Evolutionary conservation across 2,797 vertebrate genomes (phyloP).

Genomic region (Clarias fuscus): DNA sequence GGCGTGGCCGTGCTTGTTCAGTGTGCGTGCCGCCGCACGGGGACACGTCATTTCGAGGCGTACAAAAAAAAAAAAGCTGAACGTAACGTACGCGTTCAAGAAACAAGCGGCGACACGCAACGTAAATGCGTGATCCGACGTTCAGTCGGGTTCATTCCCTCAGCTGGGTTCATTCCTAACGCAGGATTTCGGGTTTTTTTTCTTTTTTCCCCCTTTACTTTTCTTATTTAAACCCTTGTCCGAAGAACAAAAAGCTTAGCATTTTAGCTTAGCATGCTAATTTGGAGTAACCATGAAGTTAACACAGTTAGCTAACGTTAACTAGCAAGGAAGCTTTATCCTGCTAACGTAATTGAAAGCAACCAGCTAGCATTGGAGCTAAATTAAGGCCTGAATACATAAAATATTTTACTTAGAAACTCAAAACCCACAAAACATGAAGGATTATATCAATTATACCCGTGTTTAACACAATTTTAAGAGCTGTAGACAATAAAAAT

Average conservation of each 20-base stretch:
- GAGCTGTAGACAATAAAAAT: neutral
- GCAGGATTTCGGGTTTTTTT: neutral
- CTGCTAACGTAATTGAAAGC: neutral
- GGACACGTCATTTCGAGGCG: slow-evolving; percentile 75
- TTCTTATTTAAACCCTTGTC: neutral
- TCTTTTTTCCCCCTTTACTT: neutral
- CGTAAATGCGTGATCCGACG: slow-evolving; percentile 23
- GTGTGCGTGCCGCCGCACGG: slow-evolving; percentile 81
- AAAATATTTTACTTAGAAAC: neutral
- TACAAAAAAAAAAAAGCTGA: slow-evolving; percentile 29
- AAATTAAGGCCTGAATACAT: neutral
- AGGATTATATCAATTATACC: neutral
- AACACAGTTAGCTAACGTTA: neutral
- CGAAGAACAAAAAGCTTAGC: neutral
- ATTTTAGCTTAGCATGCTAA: slow-evolving; percentile 43
- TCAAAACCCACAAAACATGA: too few species aligned
- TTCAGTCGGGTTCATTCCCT: neutral
- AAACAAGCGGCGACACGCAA: slow-evolving; percentile 33
- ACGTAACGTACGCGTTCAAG: slow-evolving; percentile 36
- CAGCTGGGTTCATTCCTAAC: neutral
- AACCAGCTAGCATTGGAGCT: slow-evolving; percentile 4
- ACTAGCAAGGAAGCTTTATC: neutral
- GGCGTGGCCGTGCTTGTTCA: slow-evolving; percentile 73
- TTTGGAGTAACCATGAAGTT: neutral
- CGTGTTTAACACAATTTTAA: neutral